Evolutionary conservation across 2,888 invertebrate genomes (phyloP), one percentile per base, ranked within the genome.

Genomic region (Isoperla grammatica): DNA sequence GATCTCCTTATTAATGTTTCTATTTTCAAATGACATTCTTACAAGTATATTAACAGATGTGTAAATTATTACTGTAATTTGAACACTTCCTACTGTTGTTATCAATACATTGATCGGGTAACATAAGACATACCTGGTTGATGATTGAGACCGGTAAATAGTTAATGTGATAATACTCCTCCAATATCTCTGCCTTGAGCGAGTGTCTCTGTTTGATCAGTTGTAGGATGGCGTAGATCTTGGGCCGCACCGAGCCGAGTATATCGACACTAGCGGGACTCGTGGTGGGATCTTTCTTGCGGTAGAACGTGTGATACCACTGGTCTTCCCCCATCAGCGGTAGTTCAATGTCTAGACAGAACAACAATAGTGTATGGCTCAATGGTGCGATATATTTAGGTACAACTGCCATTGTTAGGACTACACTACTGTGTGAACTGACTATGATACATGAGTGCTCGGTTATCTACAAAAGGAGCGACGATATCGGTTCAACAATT

Each of bases 161-260:
- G 37, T 71, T 68, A 37, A 74, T 70, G 62, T 72, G 73, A 59
- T 78, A 79, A 65, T 69, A 71, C 37, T 76, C 71, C 46, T 72
- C 71, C 0, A 72, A 71, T 13, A 69, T 64, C 46, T 73, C 66
- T 11, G 72, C 71, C 40, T 65, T 69, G 1, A 72, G 69, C n/a
- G 63, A 56, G 57, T 75, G 71, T 35, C 69, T 65, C 12, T 68
- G 66, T 37, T 69, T 66, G 5, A 78, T 65, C 6, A 76, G 68
- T 64, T 75, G 72, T 11, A 74, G 60, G 50, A 79, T 70, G 11
- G 74, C 72, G 63, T 77, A 77, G 56, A 79, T 73, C 69, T 78
- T 79, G 1, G 76, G 75, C 64, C 78, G 68, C 23, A 72, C 72
- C 43, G 77, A 76, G 2, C 73, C 72, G 5, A 76, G 65, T 64